Evolutionary conservation across 1,140 invertebrate species (phyloP), one percentile per base, ranked within the genome.

Genomic region (Geopemphigus sp.): DNA sequence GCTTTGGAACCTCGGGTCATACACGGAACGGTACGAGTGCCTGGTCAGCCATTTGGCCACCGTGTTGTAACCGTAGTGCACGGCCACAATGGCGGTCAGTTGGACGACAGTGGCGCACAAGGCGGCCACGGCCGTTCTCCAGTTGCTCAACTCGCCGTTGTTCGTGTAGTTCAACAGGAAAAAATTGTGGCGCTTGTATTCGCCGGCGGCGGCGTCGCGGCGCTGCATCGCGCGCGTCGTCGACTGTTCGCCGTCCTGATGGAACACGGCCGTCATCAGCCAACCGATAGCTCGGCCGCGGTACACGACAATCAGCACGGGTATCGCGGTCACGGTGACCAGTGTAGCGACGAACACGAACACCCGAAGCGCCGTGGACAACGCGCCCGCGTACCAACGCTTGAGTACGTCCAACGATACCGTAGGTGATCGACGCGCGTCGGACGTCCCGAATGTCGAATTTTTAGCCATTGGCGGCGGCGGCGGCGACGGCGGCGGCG

Each of bases 1-100:
- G 84, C 97, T 93, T 87, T 98, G 96, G 85, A 96, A 98, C n/a
- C 17, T n/a, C 10, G 74, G 56, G 17, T 78, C 39, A 39, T 61
- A 78, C 10, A 50, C 45, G n/a, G 74, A 78, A 15, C 39, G 32
- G 17, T 63, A 50, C 1, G 32, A 61, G 39, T 61, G 26, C 39
- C 47, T 78, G 39, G 74, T 78, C 2, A 78, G 32, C 74, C 74
- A 78, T 2, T 26, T 5, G 22, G 74, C 74, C 32, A 78, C 74
- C 17, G 39, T 39, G 14, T 57, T 78, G 39, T 78, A 78, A 1
- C 54, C 74, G 4, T 57, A 57, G 11, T 78, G 74, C 1, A 78
- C 39, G 4, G 74, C 57, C 15, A 78, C 74, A 24, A 78, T 78
- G 14, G 74, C 74, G 10, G 74, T 47, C 6, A 78, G 57, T 6